Evolutionary conservation across 2,888 invertebrate genomes (phyloP).

Genomic region (Coleophora deauratella): DNA sequence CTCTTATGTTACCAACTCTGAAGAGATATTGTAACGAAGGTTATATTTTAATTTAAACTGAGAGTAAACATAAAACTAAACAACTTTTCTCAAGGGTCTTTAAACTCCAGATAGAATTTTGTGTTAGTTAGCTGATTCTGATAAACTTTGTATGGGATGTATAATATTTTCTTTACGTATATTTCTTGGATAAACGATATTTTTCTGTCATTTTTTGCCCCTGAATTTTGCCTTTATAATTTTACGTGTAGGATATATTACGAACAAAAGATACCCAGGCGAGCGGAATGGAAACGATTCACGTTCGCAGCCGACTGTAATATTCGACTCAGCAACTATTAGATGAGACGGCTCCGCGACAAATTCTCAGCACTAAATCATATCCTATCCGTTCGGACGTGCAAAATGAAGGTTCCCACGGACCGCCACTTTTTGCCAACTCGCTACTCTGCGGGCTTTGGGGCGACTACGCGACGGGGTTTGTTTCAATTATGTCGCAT

Average conservation of each 20-base stretch:
- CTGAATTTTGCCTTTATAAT: constrained; percentile 17
- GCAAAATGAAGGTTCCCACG: constrained; percentile 31
- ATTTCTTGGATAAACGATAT: constrained; percentile 27
- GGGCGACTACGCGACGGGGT: constrained; percentile 29
- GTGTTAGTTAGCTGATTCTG: no score
- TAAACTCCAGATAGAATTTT: no score
- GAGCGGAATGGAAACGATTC: constrained; percentile 23
- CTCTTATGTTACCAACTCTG: no score
- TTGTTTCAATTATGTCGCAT: constrained; percentile 44
- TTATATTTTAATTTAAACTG: no score
- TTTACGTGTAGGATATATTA: constrained; percentile 16
- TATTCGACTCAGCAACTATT: constrained; percentile 45
- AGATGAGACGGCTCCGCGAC: constrained; percentile 31
- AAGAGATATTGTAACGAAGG: no score
- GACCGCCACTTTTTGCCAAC: constrained; percentile 26
- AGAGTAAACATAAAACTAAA: no score
- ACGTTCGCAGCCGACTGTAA: constrained; percentile 28
- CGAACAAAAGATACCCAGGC: constrained; percentile 19
- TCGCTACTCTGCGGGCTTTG: constrained; percentile 19
- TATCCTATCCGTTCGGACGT: constrained; percentile 25
- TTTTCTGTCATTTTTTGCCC: constrained; percentile 30
- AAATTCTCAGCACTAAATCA: constrained; percentile 47
- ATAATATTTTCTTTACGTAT: no score
- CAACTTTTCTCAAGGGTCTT: no score
- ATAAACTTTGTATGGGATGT: no score